Evolutionary conservation across 1,140 invertebrate species (phyloP).

Genomic region (Pachypeltis micranthus): DNA sequence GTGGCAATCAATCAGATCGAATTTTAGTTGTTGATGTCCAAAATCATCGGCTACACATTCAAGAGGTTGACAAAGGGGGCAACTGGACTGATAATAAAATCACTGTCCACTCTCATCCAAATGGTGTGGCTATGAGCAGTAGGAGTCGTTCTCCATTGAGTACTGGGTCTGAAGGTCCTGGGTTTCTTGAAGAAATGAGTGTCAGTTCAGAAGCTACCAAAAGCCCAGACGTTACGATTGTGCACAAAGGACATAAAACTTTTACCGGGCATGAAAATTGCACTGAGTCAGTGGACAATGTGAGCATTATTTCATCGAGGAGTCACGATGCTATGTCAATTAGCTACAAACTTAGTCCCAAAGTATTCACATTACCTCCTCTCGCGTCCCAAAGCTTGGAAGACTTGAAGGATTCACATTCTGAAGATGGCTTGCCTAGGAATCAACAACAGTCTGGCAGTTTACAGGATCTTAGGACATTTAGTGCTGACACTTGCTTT

Average conservation of each 20-base stretch:
- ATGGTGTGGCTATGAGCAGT: conserved; percentile 27
- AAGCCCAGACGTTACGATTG: conserved; percentile 26
- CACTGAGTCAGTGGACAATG: conserved; percentile 26
- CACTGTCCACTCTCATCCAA: conserved; percentile 42
- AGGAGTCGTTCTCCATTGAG: conserved; percentile 29
- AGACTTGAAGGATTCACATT: conserved; percentile 38
- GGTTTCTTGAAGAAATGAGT: conserved; percentile 28
- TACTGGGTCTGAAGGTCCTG: conserved; percentile 27
- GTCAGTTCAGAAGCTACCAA: conserved; percentile 26
- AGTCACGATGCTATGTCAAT: conserved; percentile 29
- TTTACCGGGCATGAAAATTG: conserved; percentile 11
- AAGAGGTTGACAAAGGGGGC: conserved; percentile 28
- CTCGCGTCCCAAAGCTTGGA: conserved; percentile 41
- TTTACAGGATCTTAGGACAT: conserved; percentile 43
- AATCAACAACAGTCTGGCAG: conserved; percentile 41
- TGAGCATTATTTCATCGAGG: conserved; percentile 27
- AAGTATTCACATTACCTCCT: conserved; percentile 38
- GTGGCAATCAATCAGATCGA: conserved; percentile 62
- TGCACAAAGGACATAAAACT: conserved; percentile 12
- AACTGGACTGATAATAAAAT: conserved; percentile 31
- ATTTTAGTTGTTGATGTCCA: conserved; percentile 72
- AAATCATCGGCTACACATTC: conserved; percentile 35
- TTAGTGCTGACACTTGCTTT: conserved; percentile 23
- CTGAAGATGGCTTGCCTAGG: conserved; percentile 22
- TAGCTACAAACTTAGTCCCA: conserved; percentile 42